phyloP scores from a whole-genome alignment of 1,140 invertebrate species.

The Cotesia typhae region DNA sequence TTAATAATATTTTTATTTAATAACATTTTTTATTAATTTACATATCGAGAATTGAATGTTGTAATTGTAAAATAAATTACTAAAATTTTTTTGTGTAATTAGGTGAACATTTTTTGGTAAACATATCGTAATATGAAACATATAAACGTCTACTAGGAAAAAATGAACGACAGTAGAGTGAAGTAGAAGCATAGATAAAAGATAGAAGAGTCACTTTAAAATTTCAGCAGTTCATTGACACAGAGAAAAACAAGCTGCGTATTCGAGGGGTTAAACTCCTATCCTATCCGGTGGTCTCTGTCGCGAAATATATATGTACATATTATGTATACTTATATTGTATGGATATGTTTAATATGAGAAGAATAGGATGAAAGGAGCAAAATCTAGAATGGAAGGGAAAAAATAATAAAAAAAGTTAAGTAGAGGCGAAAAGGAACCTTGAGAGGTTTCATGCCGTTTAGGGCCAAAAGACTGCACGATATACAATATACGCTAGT shows the following conservation, averaged over 20 bases:
- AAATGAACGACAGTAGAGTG: too few species aligned
- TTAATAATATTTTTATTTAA: too few species aligned
- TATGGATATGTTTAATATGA: not conserved
- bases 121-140: too few species aligned
- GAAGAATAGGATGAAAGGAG: slow-evolving; percentile 26
- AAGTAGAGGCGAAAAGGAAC: slow-evolving; percentile 15
- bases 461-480: slow-evolving; percentile 23
- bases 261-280: slow-evolving; percentile 1
- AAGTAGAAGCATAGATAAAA: not conserved
- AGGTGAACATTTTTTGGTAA: too few species aligned
- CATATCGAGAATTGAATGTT: too few species aligned
- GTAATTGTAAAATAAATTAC: too few species aligned
- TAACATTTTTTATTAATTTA: too few species aligned
- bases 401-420: not conserved
- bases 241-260: not conserved
- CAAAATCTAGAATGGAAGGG: not conserved
- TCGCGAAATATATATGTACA: not conserved
- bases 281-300: too few species aligned
- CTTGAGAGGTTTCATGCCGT: slow-evolving; percentile 32
- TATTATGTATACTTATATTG: not conserved
- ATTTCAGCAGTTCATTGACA: slow-evolving; percentile 13
- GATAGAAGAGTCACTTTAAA: not conserved
- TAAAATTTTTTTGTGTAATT: too few species aligned
- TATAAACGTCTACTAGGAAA: too few species aligned
- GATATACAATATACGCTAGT: too few species aligned